Conservation (phyloP, 2,113 vertebrate species). For the Oenanthe oenanthe region DNA sequence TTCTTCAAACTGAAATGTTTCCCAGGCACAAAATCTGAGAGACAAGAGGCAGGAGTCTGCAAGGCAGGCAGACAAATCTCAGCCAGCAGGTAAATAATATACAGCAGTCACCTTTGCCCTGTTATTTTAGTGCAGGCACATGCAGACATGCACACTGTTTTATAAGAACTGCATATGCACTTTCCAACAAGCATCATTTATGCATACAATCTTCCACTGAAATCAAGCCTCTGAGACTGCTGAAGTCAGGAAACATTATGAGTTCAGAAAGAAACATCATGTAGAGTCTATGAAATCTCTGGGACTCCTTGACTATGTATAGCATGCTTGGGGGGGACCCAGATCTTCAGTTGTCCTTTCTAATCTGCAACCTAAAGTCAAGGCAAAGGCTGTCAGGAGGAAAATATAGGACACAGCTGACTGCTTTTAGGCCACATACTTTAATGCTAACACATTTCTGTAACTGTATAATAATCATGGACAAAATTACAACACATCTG, state of each 20-base stretch:
- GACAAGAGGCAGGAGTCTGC: background rate
- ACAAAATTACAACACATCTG: background rate
- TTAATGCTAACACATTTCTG: background rate
- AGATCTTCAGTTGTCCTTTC: constrained; percentile 3
- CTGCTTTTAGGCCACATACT: background rate
- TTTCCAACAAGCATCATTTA: constrained; percentile 9
- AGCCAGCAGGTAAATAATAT: constrained; percentile 2
- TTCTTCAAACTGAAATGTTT: background rate
- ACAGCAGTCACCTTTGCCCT: background rate
- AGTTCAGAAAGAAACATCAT: background rate
- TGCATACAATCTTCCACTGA: background rate
- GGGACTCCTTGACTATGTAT: background rate
- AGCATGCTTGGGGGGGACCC: background rate
- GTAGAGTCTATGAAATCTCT: background rate
- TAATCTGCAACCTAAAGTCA: background rate
- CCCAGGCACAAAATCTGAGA: background rate
- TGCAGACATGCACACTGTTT: background rate
- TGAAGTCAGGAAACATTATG: background rate
- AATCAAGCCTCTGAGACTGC: background rate
- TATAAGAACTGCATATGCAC: background rate
- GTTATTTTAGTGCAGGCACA: background rate
- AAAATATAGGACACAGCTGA: background rate
- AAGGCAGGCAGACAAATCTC: background rate
- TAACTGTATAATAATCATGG: background rate
- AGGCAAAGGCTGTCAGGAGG: constrained; percentile 2